Evolutionary conservation across 2,113 vertebrate species (phyloP).

Genomic region (Triplophysa siluroides): DNA sequence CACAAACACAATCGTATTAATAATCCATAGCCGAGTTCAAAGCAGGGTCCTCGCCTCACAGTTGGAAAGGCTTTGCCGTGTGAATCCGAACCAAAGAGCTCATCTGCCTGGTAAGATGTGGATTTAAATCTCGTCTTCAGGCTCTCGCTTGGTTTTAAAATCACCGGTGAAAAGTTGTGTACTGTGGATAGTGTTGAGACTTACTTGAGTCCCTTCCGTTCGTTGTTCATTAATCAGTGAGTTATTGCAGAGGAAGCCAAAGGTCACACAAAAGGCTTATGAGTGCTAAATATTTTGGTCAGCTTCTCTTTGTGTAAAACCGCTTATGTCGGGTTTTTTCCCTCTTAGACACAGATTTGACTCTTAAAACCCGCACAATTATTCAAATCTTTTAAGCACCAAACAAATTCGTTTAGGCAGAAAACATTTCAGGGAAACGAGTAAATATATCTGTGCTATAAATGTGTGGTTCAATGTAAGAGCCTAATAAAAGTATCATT

Average conservation of each 20-base stretch:
- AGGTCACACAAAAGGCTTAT: slow-evolving; percentile 99
- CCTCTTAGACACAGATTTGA: slow-evolving; percentile 41
- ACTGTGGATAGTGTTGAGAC: slow-evolving; percentile 75
- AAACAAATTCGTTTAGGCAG: not conserved
- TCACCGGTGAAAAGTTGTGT: slow-evolving; percentile 73
- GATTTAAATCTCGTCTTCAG: slow-evolving; percentile 63
- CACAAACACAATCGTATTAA: not conserved
- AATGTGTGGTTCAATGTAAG: not conserved
- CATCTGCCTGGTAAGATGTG: slow-evolving; percentile 25
- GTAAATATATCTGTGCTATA: not conserved
- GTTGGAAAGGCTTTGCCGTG: slow-evolving; percentile 15
- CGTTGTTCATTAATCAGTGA: slow-evolving; percentile 99
- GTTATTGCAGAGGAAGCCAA: slow-evolving; percentile 89
- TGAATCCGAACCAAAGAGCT: not conserved
- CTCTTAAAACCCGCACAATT: slow-evolving; percentile 1
- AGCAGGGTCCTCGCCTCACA: not conserved
- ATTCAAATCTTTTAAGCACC: not conserved
- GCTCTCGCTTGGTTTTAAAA: slow-evolving; percentile 70
- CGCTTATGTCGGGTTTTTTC: slow-evolving; percentile 70
- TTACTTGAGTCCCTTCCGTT: slow-evolving; percentile 84
- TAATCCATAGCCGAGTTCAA: not conserved
- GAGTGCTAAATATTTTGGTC: slow-evolving; percentile 85
- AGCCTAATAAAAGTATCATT: too few relatives aligned
- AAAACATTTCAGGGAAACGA: not conserved
- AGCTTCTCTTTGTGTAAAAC: slow-evolving; percentile 82